Evolutionary conservation across 2,113 vertebrate genomes (phyloP).

Genomic region (Salvelinus fontinalis): DNA sequence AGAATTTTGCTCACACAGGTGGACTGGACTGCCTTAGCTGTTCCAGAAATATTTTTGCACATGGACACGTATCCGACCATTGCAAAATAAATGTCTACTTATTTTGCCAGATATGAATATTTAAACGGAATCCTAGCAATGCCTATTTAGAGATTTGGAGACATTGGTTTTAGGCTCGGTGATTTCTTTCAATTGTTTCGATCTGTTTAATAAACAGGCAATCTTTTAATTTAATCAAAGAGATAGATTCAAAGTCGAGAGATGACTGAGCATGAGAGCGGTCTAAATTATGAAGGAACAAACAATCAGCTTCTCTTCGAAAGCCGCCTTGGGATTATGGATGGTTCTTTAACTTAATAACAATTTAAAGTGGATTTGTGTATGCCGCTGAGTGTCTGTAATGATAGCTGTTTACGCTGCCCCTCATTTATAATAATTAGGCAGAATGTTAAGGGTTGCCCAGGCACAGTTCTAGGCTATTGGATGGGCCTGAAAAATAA

Average conservation of each 20-base stretch:
- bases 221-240: constrained; percentile 71
- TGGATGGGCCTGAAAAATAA: constrained; percentile 92
- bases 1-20: constrained; percentile 34
- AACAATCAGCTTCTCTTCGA: constrained; percentile 65
- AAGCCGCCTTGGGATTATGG: constrained; percentile 77
- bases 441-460: constrained; percentile 81
- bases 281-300: constrained; percentile 61
- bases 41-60: neutral
- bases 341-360: constrained; percentile 82
- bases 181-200: neutral
- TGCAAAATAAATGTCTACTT: neutral
- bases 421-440: constrained; percentile 97
- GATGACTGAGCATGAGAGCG: constrained; percentile 68
- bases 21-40: constrained; percentile 7
- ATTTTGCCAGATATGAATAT: neutral
- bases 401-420: constrained; percentile 84
- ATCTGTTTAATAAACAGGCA: neutral
- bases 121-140: neutral
- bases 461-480: constrained; percentile 86
- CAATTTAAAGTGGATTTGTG: constrained; percentile 85
- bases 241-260: constrained; percentile 64
- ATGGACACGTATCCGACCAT: neutral
- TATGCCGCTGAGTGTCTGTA: constrained; percentile 82
- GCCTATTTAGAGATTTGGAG: neutral
- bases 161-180: neutral